Base-by-base conservation (phyloP, 2,888 invertebrate genomes). In the Thysanoteuthis rhombus region DNA sequence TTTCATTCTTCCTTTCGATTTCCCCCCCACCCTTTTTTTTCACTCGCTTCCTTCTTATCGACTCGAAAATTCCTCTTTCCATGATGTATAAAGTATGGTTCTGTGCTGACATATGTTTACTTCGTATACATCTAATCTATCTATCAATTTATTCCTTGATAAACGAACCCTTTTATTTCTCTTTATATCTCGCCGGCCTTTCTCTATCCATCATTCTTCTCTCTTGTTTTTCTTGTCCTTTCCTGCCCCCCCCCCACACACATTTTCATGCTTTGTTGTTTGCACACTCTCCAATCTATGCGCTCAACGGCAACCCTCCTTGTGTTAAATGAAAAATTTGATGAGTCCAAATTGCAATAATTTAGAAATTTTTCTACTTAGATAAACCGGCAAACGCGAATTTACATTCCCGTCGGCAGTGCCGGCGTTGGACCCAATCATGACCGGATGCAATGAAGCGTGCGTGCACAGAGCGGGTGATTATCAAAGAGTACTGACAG, bases 311-410 rank as follows among this genome's bases (percentile, higher is more conserved):
- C n/a, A 36, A 75, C 75, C n/a, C 75, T 75, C 75, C 75, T 75
- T 75, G 75, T 75, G 75, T 75, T 75, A 75, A 75, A 75, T 75
- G 75, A 75, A 75, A 75, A 75, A 75, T 75, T n/a, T 75, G 75
- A 75, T 75, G 75, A 75, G 75, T 75, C 75, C 75, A 75, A 75
- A 75, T 75, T 75, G 75, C 75, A 75, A 75, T 75, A 75, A 75
- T 75, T 75, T 75, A 75, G 75, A 75, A 75, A 75, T 75, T 75
- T 75, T 75, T 75, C 75, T 75, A 75, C 75, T 75, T 75, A 75
- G 75, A 8, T 75, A 75, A 75, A 75, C 75, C 16, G 75, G 75
- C 36, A 75, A 75, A n/a, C 75, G n/a, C n/a, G n/a, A 75, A 75
- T 75, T 75, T 75, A n/a, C 75, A 75, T 75, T 75, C 75, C 75